Conservation (phyloP, 2,888 invertebrate species). For the Girardia tigrina region DNA sequence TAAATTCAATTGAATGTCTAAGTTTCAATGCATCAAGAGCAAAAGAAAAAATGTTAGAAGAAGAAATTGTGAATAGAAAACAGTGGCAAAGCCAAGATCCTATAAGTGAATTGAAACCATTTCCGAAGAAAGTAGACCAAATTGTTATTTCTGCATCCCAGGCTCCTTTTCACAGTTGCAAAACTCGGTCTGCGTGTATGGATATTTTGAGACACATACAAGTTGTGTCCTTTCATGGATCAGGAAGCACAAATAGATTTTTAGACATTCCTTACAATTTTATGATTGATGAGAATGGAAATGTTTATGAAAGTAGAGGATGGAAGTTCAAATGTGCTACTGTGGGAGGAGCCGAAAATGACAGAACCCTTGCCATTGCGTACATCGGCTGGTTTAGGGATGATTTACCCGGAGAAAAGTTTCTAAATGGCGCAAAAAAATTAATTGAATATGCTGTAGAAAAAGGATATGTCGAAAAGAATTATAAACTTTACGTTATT, state of each 20-base stretch:
- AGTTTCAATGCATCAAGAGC: slow-evolving; percentile 14
- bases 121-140: not conserved
- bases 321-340: too few species aligned
- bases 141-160: not conserved
- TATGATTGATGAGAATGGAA: slow-evolving; percentile 1
- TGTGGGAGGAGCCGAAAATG: too few species aligned
- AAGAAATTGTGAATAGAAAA: not conserved
- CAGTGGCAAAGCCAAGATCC: not conserved
- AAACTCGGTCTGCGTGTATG: not conserved
- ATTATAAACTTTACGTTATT: not conserved
- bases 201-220: not conserved
- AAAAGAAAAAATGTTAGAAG: not conserved
- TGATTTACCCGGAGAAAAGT: not conserved
- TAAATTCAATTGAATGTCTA: not conserved
- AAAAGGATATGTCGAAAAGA: not conserved
- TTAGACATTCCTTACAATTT: not conserved
- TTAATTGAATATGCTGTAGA: not conserved
- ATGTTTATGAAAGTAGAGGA: slow-evolving; percentile 1
- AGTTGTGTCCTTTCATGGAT: not conserved
- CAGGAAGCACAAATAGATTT: not conserved
- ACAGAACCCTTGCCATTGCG: too few species aligned
- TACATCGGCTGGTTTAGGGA: not conserved
- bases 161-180: not conserved
- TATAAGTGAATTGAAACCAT: not conserved
- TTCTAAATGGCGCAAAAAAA: not conserved